Base-by-base conservation (phyloP, 1,140 invertebrate species). In the Micrasema longulum region DNA sequence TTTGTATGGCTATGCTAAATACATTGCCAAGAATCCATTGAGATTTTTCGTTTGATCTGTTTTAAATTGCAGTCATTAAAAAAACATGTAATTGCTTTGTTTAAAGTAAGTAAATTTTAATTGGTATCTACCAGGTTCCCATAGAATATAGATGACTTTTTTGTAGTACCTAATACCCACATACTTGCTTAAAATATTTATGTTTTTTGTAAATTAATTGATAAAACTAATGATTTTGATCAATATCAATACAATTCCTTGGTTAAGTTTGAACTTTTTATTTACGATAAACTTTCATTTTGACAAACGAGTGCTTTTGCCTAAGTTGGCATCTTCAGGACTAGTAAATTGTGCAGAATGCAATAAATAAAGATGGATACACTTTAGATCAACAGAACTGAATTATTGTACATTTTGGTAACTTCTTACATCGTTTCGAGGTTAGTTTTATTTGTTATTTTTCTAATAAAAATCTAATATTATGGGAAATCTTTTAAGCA, bases 41-140 rank as follows among this genome's bases (percentile, higher is more conserved):
- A n/a, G 3, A 14, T 35, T 55, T 31, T 55, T 31, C 26, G 16
- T 55, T 31, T 55, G 52, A 55, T 55, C 52, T 55, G 35, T 55
- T 55, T 55, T 55, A 55, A 55, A 55, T 55, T 55, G 52, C 52
- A n/a, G 52, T 14, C 52, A 55, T 55, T 55, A 36, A 31, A 55
- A 31, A 53, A 36, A 36, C 7, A 4, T 26, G 23, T 26, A 12
- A 1, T 55, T 9, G 52, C 52, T 31, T 55, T 36, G 52, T 55
- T 55, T 35, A 55, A 26, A 26, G 23, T 1, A 55, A 14, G 20
- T 14, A 16, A 16, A 4, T 12, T 55, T 26, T 55, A 55, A 55
- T 55, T 55, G 26, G 26, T 31, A 31, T 31, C 52, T 16, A 12
- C 2, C 12, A 31, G 23, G 35, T 16, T 55, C 52, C 26, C 52